A percentile compares a stretch with the other conserved stretches of the same genome.
phyloP scores from a whole-genome alignment of 2,797 vertebrate species.

The Hybognathus amarus region DNA sequence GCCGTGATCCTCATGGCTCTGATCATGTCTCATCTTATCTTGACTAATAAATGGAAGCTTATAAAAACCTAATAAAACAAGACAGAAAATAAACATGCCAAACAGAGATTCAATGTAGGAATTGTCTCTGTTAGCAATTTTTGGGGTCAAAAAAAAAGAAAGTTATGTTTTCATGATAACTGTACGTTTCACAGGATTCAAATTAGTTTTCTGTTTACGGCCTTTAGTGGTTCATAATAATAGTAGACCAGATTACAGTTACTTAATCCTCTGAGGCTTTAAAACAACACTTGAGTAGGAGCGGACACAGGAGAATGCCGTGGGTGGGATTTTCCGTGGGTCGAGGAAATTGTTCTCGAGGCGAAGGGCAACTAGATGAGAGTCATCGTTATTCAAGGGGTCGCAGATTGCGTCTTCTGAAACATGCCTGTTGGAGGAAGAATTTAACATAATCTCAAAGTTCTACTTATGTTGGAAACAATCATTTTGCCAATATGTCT shows the following conservation, averaged over 20 bases:
- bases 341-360: slow-evolving; percentile 94
- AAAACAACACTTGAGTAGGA: slow-evolving; percentile 89
- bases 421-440: slow-evolving; percentile 79
- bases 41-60: background rate
- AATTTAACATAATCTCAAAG: slow-evolving; percentile 55
- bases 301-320: slow-evolving; percentile 89
- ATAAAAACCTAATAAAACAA: background rate
- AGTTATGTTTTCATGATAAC: background rate
- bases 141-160: background rate
- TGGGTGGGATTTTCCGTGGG: slow-evolving; percentile 82
- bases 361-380: slow-evolving; percentile 86
- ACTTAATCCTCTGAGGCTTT: slow-evolving; percentile 87
- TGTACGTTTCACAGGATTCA: background rate
- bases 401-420: slow-evolving; percentile 87
- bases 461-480: background rate
- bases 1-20: background rate
- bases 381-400: slow-evolving; percentile 77
- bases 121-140: background rate
- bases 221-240: slow-evolving; percentile 22
- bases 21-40: slow-evolving; percentile 24
- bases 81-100: background rate
- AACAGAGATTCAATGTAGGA: background rate
- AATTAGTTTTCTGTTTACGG: background rate
- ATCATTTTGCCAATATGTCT: background rate
- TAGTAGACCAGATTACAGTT: background rate